Evolutionary conservation across 2,113 vertebrate genomes (phyloP).

Genomic region (Emydocephalus ijimae): DNA sequence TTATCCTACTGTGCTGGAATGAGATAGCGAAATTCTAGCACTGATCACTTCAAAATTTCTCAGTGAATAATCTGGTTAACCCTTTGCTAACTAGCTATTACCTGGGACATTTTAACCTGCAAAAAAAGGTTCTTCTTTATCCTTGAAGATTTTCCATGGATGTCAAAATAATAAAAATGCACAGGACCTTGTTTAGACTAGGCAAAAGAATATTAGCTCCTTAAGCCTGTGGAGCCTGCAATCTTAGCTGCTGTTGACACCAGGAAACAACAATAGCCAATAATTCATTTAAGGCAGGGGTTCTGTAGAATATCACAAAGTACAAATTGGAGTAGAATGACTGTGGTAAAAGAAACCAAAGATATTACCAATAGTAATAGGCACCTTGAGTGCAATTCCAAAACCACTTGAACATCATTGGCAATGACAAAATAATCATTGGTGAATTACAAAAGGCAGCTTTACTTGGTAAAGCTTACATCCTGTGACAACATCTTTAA

Average conservation of each 20-base stretch:
- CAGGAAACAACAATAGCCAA: not conserved
- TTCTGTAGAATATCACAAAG: not conserved
- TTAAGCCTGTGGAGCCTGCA: not conserved
- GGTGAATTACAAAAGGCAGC: not conserved
- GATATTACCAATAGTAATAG: not conserved
- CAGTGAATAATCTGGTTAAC: not conserved
- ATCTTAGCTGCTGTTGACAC: not conserved
- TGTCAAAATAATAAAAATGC: not conserved
- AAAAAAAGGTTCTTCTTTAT: constrained; percentile 27
- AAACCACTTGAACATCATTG: not conserved
- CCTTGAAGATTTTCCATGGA: constrained; percentile 5
- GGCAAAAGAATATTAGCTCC: not conserved
- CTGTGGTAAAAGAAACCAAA: not conserved
- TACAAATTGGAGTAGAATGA: not conserved
- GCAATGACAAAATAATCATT: not conserved
- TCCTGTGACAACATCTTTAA: not conserved
- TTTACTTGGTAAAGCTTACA: not conserved
- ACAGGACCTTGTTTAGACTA: not conserved
- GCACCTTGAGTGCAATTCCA: not conserved
- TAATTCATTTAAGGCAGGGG: not conserved
- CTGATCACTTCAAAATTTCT: constrained; percentile 12
- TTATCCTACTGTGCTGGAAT: not conserved
- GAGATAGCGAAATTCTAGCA: not conserved
- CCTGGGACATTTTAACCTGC: not conserved
- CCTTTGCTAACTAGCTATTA: constrained; percentile 23